Evolutionary conservation across 2,113 vertebrate genomes (phyloP), one percentile per base, ranked within the genome.

Genomic region (Strigops habroptila): DNA sequence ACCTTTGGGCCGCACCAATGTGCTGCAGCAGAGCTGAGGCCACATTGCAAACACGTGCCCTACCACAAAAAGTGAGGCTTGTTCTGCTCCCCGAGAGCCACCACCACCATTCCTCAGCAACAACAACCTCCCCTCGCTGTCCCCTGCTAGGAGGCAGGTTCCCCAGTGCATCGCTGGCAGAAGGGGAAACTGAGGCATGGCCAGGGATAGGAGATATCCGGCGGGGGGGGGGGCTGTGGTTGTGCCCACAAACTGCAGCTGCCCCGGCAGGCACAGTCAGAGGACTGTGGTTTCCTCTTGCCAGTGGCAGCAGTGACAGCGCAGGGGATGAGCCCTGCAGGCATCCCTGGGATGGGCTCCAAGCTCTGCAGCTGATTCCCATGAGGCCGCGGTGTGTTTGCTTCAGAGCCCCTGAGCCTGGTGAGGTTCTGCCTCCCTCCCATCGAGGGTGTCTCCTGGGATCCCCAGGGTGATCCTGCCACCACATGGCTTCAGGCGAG

Each of bases 401-500:
- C 21, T 43, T 62, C 3, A 1, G 22, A 67, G 48, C 62, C 28
- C 27, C 46, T 4, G 22, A 71, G 46, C 35, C 39, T 4, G 1
- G 17, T 1, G 3, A 74, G 59, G 15, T 16, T n/a, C 16, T 4
- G 3, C 3, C 12, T 7, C 4, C 19, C 22, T 8, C 7, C 52
- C 39, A 39, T 44, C 2, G 8, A 75, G 14, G 8, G 31, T 48
- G 48, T 44, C 15, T 48, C 15, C 67, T 30, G 81, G 81, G 18
- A 86, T 67, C 25, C 46, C 46, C 48, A 23, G 48, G 48, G 48
- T 48, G 48, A 48, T 48, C 48, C 48, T 62, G 44, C 25, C 33
- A 46, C 7, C 2, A 0, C 9, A 19, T 0, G 5, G 15, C n/a
- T 73, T 68, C 5, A 3, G 63, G 44, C 2, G 3, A 49, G 31